Evolutionary conservation across 2,888 invertebrate species (phyloP), one percentile per base, ranked within the genome.

Genomic region (Elegia similella): DNA sequence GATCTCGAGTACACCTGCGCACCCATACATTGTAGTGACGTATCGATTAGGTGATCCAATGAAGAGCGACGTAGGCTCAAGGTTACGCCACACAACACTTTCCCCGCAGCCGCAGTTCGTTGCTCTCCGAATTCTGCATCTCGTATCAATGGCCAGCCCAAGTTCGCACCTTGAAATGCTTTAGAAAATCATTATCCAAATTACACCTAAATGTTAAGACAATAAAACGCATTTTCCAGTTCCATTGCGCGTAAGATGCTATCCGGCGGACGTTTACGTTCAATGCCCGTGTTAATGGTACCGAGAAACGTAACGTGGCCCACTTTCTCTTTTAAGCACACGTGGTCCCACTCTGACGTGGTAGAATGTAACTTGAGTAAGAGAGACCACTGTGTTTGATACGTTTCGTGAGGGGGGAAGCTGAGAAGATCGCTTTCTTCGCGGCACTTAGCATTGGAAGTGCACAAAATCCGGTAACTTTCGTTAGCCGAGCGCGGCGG

Each of bases 301-400:
- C 78, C 82, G 84, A 84, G 88, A 86, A 90, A 89, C 90, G 80
- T 88, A 91, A 86, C 88, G 80, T 90, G 90, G 88, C 91, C 90
- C 90, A 90, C 91, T 91, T 91, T 91, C 91, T 91, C 91, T 91
- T 90, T 91, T 89, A 88, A 86, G 80, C 83, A 77, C 77, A 78
- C 73, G 76, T 76, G 68, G 83, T 89, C 87, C 88, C 86, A 80
- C 75, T 89, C 86, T 75, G 71, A 68, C 75, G 68, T 69, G 67
- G 66, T 61, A 63, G 60, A 57, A 64, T 65, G 62, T 63, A 65
- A 66, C 65, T 70, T 60, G 76, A 65, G 59, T 66, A 82, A 90
- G 82, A 66, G 86, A 84, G 90, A 88, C 78, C 79, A 79, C 71
- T 62, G 66, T 79, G 78, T 76, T 72, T 73, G 64, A 75, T 76